phyloP scores from a whole-genome alignment of 2,888 invertebrate species.

The Agonopterix subpropinquella region DNA sequence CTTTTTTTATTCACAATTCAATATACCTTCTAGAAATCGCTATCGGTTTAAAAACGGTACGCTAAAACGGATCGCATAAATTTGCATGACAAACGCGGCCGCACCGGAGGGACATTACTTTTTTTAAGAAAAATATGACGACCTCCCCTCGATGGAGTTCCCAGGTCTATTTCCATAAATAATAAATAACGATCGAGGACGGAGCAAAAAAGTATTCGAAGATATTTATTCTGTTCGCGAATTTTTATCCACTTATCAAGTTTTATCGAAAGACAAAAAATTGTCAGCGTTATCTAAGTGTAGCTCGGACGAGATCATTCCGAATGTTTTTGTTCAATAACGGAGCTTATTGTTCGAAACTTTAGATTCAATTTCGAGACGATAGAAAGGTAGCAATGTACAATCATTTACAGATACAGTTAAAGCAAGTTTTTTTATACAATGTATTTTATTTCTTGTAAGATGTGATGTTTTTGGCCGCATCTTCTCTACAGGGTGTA shows the following conservation, averaged over 20 bases:
- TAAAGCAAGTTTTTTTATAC: too few relatives aligned
- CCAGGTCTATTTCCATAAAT: slow-evolving; percentile 73
- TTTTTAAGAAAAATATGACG: slow-evolving; percentile 72
- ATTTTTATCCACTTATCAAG: slow-evolving; percentile 65
- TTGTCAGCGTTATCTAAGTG: not conserved
- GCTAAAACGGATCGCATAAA: slow-evolving; percentile 69
- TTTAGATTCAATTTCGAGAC: too few relatives aligned
- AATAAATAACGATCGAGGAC: slow-evolving; percentile 70
- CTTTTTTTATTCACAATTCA: slow-evolving; percentile 52
- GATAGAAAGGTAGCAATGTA: too few relatives aligned
- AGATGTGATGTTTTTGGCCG: too few relatives aligned
- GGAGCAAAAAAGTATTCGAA: slow-evolving; percentile 57
- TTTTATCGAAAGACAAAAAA: slow-evolving; percentile 24
- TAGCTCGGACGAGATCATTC: not conserved
- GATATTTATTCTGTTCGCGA: slow-evolving; percentile 66
- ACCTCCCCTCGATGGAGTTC: slow-evolving; percentile 62
- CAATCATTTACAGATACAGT: too few relatives aligned
- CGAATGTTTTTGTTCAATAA: not conserved
- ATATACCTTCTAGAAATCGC: slow-evolving; percentile 65
- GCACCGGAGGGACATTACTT: slow-evolving; percentile 59
- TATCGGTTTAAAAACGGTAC: slow-evolving; percentile 61
- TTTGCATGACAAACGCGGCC: slow-evolving; percentile 68
- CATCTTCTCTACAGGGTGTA: too few relatives aligned
- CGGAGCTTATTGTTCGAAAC: too few relatives aligned
- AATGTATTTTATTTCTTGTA: too few relatives aligned